These are phyloP conservation scores for Idris sp. DNA, from an alignment of 1,140 invertebrate genomes.

Conservation along the genomic window DNA sequence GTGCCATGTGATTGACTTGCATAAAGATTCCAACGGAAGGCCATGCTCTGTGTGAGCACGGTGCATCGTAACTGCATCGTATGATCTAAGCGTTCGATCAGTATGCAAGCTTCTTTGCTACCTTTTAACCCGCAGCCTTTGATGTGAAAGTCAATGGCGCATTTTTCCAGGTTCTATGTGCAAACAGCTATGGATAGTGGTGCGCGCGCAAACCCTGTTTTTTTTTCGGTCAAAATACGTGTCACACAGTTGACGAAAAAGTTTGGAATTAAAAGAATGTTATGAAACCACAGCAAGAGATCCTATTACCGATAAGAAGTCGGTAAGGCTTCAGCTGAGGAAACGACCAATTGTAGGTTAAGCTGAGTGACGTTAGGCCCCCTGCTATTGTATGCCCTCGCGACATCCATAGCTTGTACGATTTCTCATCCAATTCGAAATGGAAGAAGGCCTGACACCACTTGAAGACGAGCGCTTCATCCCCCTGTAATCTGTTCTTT, in stretches of 20 bases:
- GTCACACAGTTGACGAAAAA: no score
- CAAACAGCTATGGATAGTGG: conserved; percentile 58
- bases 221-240: conserved; percentile 31
- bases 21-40: conserved; percentile 62
- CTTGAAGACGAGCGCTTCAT: conserved; percentile 43
- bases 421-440: conserved; percentile 78
- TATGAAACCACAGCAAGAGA: conserved; percentile 77
- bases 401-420: conserved; percentile 75
- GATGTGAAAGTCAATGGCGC: conserved; percentile 78
- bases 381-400: conserved; percentile 66
- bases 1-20: conserved; percentile 64
- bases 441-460: conserved; percentile 70
- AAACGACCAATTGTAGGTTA: conserved; percentile 76
- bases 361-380: conserved; percentile 69
- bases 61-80: conserved; percentile 74
- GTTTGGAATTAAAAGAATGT: conserved; percentile 77
- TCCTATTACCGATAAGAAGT: conserved; percentile 78
- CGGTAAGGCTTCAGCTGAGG: conserved; percentile 77
- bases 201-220: no score
- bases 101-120: conserved; percentile 74
- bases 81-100: conserved; percentile 74
- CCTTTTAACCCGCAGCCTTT: conserved; percentile 77
- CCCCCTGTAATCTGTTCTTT: conserved; percentile 4
- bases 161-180: conserved; percentile 73
- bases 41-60: conserved; percentile 67